Evolutionary conservation across 2,888 invertebrate species (phyloP).

Genomic region (Acronicta psi): DNA sequence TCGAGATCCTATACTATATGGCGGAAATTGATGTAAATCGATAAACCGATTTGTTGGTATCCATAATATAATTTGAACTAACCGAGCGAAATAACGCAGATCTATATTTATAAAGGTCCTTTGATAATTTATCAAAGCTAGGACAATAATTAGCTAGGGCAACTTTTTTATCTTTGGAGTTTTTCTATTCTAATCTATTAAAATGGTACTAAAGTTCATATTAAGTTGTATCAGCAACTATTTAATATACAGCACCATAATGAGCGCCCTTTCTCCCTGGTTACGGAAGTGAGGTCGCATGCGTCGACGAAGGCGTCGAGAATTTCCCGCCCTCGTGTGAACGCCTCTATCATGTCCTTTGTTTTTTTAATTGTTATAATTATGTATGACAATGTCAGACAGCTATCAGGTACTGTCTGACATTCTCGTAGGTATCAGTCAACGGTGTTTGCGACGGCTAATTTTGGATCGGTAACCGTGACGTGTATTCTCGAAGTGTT

Average conservation of each 20-base stretch:
- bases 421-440: constrained; percentile 47
- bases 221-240: not conserved
- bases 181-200: no score
- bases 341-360: constrained; percentile 14
- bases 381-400: not conserved
- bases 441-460: constrained; percentile 32
- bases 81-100: no score
- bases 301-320: constrained; percentile 61
- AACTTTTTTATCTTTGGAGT: no score
- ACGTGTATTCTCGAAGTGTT: constrained; percentile 13
- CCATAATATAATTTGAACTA: no score
- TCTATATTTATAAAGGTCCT: no score
- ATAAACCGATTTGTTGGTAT: no score
- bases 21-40: no score
- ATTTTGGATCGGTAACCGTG: constrained; percentile 22
- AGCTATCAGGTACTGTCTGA: constrained; percentile 19
- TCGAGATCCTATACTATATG: no score
- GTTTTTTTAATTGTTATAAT: constrained; percentile 11
- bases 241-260: constrained; percentile 2
- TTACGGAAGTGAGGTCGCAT: constrained; percentile 51
- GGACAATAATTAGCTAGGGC: no score
- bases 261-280: constrained; percentile 34
- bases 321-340: constrained; percentile 46
- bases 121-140: no score
- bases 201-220: no score